Percentiles rank a stretch among this genome's conserved stretches.
Evolutionary conservation across 2,888 invertebrate genomes (phyloP).

Genomic region (Himalopsyche anomala): DNA sequence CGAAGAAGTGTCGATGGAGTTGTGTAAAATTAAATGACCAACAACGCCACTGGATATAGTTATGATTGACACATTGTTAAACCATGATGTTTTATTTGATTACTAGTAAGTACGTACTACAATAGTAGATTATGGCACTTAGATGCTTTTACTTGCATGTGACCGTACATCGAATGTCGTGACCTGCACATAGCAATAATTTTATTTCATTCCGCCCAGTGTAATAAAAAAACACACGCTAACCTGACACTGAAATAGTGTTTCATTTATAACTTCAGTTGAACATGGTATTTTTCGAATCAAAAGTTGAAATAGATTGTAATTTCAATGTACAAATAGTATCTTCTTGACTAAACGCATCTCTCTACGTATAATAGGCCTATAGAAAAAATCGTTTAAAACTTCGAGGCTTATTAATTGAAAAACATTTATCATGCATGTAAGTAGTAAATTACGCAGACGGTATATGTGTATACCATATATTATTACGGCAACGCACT

Average conservation of each 20-base stretch:
- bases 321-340: too few relatives aligned
- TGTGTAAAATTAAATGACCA: too few relatives aligned
- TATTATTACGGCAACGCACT: too few relatives aligned
- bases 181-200: constrained; percentile 28
- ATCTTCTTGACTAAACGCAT: too few relatives aligned
- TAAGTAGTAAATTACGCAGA: too few relatives aligned
- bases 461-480: too few relatives aligned
- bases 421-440: neutral
- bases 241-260: constrained; percentile 27
- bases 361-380: too few relatives aligned
- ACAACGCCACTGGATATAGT: neutral
- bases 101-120: constrained; percentile 1
- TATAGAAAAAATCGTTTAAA: neutral
- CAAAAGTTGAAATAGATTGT: too few relatives aligned
- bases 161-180: constrained; percentile 22
- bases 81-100: constrained; percentile 39
- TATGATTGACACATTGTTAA: constrained; percentile 36
- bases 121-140: constrained; percentile 2
- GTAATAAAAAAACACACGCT: constrained; percentile 28
- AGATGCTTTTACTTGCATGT: constrained; percentile 30
- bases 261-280: neutral
- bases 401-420: neutral
- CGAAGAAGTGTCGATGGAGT: too few relatives aligned
- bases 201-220: neutral
- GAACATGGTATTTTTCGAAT: neutral